Evolutionary conservation across 2,888 invertebrate genomes (phyloP).

Genomic region (Himalopsyche tibetana): DNA sequence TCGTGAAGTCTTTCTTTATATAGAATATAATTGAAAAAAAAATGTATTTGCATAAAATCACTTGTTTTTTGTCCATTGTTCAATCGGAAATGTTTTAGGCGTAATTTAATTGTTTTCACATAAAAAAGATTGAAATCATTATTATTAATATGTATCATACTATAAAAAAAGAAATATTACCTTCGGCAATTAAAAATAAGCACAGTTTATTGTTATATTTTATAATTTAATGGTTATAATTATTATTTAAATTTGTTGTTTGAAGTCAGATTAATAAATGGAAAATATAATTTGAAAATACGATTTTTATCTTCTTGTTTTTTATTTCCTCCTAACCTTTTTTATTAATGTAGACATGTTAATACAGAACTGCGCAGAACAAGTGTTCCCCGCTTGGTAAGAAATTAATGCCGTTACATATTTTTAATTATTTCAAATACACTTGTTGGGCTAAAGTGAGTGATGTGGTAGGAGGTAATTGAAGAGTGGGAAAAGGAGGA

Average conservation of each 20-base stretch:
- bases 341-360: no score
- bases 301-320: conserved; percentile 49
- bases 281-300: conserved; percentile 62
- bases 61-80: background rate
- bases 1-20: no score
- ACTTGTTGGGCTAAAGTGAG: no score
- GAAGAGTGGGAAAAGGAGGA: no score
- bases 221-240: conserved; percentile 64
- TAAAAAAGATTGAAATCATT: conserved; percentile 45
- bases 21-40: no score
- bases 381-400: no score
- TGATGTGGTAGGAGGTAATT: no score
- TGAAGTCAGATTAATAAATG: conserved; percentile 64
- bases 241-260: conserved; percentile 65
- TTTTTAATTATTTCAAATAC: no score
- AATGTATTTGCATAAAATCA: background rate
- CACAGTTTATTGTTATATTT: conserved; percentile 64
- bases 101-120: conserved; percentile 58
- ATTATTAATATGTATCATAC: conserved; percentile 48
- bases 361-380: no score
- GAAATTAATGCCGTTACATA: no score
- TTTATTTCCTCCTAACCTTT: background rate
- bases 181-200: conserved; percentile 59
- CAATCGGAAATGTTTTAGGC: conserved; percentile 20
- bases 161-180: conserved; percentile 45